A percentile compares a stretch with the other conserved stretches of the same genome.
These are phyloP conservation scores for Xestia c-nigrum DNA, from an alignment of 2,888 invertebrate species.

Conservation along the genomic window DNA sequence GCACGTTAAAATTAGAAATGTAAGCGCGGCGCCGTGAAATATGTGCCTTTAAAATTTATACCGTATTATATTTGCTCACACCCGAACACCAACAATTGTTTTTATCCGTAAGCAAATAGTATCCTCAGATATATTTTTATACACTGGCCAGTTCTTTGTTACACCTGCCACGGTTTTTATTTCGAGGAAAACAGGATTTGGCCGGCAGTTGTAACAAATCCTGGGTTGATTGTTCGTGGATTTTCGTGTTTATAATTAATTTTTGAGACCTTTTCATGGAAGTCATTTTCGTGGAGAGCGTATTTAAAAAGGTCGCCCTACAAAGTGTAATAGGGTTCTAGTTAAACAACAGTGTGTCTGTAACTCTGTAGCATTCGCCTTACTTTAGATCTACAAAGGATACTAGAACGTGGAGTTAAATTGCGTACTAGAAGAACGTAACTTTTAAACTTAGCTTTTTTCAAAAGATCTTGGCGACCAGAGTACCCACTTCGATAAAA, in stretches of 20 bases:
- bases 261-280: constrained; percentile 46
- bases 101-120: constrained; percentile 69
- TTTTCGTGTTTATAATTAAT: constrained; percentile 63
- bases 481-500: neutral
- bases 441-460: neutral
- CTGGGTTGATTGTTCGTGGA: constrained; percentile 65
- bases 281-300: constrained; percentile 33
- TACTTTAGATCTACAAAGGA: constrained; percentile 67
- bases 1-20: constrained; percentile 89
- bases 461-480: neutral
- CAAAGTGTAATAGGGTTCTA: constrained; percentile 64
- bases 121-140: constrained; percentile 63
- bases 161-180: constrained; percentile 66
- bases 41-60: constrained; percentile 87
- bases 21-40: constrained; percentile 84
- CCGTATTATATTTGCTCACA: constrained; percentile 80
- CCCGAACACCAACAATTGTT: constrained; percentile 75
- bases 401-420: constrained; percentile 47
- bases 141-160: constrained; percentile 67
- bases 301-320: constrained; percentile 62
- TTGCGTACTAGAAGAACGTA: constrained; percentile 45
- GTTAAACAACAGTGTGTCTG: constrained; percentile 67
- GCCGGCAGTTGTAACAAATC: constrained; percentile 63
- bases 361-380: constrained; percentile 61
- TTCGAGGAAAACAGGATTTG: constrained; percentile 54